Base-by-base conservation (phyloP, 2,113 vertebrate genomes). In the Pogonocichla stellata region DNA sequence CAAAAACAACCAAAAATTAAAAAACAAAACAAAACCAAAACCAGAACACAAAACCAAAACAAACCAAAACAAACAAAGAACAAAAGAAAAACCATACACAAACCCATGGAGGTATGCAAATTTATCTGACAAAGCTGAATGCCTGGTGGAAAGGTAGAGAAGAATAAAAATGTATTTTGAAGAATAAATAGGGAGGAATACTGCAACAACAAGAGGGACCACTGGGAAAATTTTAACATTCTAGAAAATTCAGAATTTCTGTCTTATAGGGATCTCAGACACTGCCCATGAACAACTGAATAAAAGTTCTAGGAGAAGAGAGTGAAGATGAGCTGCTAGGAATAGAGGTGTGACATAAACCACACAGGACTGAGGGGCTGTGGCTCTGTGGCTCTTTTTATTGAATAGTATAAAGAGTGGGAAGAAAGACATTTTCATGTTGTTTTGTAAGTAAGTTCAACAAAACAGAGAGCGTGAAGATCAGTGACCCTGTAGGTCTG, bases 51-150 rank as follows among this genome's bases (percentile, higher is more conserved):
- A 73, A 57, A 57, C 1, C 12, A 38, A 50, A 48, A 12, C 5
- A 23, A 47, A 47, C 5, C 47, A 47, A 47, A 26, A 50, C 8
- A 77, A 50, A 9, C 17, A 50, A 62, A 33, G 8, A 72, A 91
- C 2, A 36, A 45, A 47, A 33, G 12, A 29, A 40, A 7, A 10
- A n/a, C 3, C 12, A 15, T 31, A 33, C 31, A 24, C 9, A 50
- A 45, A 3, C 2, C 0, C 18, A 12, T 14, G 14, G 20, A 73
- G 45, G 1, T 19, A 45, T 25, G 4, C 12, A 74, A 50, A 62
- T 87, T 58, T 87, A 87, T 38, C n/a, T 74, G 33, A 11, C 8
- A 45, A 73, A 54, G 14, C 25, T 62, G 19, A 84, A 80, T 29
- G 24, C 19, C 23, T 50, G 17, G 3, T 19, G 40, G 8, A 75